These are phyloP conservation scores for Nemurella pictetii DNA, from an alignment of 2,888 invertebrate species.

Conservation along the genomic window DNA sequence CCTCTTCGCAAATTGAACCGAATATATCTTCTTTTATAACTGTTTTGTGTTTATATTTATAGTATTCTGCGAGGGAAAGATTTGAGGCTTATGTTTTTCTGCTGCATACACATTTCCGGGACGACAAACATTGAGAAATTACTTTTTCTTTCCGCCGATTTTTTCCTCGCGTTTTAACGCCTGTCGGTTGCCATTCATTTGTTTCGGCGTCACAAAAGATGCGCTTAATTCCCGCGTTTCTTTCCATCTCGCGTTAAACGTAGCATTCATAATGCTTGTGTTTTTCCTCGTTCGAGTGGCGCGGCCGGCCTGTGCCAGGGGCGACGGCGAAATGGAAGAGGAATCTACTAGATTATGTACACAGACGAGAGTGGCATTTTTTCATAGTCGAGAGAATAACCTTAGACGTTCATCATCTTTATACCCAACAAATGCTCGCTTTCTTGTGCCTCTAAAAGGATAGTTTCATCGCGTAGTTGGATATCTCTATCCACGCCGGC, in stretches of 20 bases:
- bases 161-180: conserved; percentile 27
- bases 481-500: not conserved
- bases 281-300: not conserved
- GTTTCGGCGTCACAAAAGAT: conserved; percentile 24
- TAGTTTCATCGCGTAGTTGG: not conserved
- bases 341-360: conserved; percentile 29
- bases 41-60: not conserved
- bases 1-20: conserved; percentile 23
- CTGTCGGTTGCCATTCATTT: conserved; percentile 32
- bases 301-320: not conserved
- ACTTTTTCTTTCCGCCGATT: conserved; percentile 25
- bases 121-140: conserved; percentile 35
- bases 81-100: conserved; percentile 24
- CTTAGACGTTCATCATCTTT: conserved; percentile 29
- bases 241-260: conserved; percentile 35
- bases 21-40: conserved; percentile 17
- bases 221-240: conserved; percentile 35
- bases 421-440: not conserved
- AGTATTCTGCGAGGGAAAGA: not conserved
- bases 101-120: conserved; percentile 8
- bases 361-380: conserved; percentile 31
- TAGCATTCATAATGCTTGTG: conserved; percentile 35
- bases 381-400: conserved; percentile 30
- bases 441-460: not conserved
- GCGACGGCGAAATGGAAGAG: conserved; percentile 14